Evolutionary conservation across 2,113 vertebrate genomes (phyloP).

Genomic region (Bos taurus): ARS-UCD2.0 NC_037328.1:101049501-101050000

Average conservation of each 20-base stretch:
- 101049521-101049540: background rate
- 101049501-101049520: background rate
- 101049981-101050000: background rate
- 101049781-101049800: background rate
- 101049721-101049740: background rate
- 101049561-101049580: background rate
- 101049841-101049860: background rate
- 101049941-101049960: background rate
- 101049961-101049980: background rate
- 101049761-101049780: background rate
- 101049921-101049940: background rate
- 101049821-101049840: background rate
- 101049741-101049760: background rate
- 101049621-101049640: background rate
- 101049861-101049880: background rate
- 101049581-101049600: background rate
- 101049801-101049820: background rate
- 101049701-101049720: background rate
- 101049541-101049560: background rate
- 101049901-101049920: background rate
- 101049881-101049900: background rate
- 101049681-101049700: background rate
- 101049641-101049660: background rate
- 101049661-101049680: fast-evolving
- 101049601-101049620: background rate